Evolutionary conservation across 2,888 invertebrate species (phyloP).

Genomic region (Omphaloscelis lunosa): DNA sequence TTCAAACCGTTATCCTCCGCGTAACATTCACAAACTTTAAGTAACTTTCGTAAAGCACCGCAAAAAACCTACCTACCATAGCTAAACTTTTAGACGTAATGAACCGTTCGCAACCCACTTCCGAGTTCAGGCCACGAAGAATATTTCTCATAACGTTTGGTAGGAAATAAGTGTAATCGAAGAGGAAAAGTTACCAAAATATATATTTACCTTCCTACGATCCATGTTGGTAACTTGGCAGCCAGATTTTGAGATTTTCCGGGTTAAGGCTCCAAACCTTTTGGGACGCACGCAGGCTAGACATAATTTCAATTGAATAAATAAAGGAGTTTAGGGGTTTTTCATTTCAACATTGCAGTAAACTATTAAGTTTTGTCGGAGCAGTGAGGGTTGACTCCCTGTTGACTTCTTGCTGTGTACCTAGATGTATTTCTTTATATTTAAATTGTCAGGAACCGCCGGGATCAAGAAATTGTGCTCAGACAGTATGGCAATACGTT

Average conservation of each 20-base stretch:
- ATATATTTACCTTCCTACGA: slow-evolving; percentile 28
- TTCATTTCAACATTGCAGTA: neutral
- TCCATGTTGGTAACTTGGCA: slow-evolving; percentile 11
- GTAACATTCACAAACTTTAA: too few relatives aligned
- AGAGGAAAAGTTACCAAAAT: slow-evolving; percentile 25
- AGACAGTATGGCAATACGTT: neutral
- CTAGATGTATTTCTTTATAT: neutral
- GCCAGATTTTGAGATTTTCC: slow-evolving; percentile 29
- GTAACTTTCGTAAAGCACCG: neutral
- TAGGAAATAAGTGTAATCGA: slow-evolving; percentile 22
- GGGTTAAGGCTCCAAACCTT: neutral
- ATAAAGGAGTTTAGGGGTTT: neutral
- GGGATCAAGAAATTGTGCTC: neutral
- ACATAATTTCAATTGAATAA: neutral
- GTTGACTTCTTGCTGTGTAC: neutral
- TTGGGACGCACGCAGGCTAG: neutral
- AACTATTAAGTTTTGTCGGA: neutral
- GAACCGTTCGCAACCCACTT: slow-evolving; percentile 8
- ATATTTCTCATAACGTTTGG: slow-evolving; percentile 14
- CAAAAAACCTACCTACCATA: neutral
- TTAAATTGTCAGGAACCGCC: neutral
- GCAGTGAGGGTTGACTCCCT: neutral
- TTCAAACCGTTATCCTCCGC: too few relatives aligned
- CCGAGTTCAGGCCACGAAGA: slow-evolving; percentile 24
- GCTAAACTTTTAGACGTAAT: slow-evolving; percentile 10